Evolutionary conservation across 1,140 invertebrate genomes (phyloP), one percentile per base, ranked within the genome.

Genomic region (Leptinotarsa undecemlineata): DNA sequence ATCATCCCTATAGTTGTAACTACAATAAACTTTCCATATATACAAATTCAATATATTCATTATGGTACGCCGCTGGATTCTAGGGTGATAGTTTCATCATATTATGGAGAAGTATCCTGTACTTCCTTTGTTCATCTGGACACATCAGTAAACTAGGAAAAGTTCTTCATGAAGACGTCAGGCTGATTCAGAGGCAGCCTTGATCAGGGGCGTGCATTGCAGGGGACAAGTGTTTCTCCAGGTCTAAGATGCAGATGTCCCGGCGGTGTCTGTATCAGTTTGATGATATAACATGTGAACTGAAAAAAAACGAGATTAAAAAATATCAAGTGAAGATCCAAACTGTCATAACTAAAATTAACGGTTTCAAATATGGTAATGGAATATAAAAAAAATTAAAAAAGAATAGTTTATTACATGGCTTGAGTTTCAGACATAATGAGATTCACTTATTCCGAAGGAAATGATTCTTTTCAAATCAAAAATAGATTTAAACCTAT

Each of bases 21-120:
- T 77, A 77, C 69, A 71, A 74, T 70, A 74, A 77, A 77, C 76
- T 77, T 64, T 77, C 76, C 76, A 74, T 77, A 77, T 77, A 71
- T 77, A 77, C 76, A 77, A 74, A 74, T 74, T 74, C 11, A n/a
- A 42, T 48, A 61, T 51, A 33, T 23, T 51, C 8, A 3, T 19
- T n/a, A 42, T 20, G 23, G 8, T 60, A 68, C 72, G 72, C 42
- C 63, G 14, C 72, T 68, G 63, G 63, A 21, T 57, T 47, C 17
- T 20, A 42, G 62, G 51, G 26, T 20, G 60, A 15, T 33, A 61
- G 48, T 62, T 61, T 60, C 14, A 33, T 71, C 20, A 42, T 20
- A 64, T 21, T 20, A n/a, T 71, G 14, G 48, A 60, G 72, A 68
- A 68, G 19, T 68, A 20, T 68, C 72, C 64, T 48, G 47, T 48